Conservation (phyloP, 2,113 vertebrate genomes). For the Uria lomvia region DNA sequence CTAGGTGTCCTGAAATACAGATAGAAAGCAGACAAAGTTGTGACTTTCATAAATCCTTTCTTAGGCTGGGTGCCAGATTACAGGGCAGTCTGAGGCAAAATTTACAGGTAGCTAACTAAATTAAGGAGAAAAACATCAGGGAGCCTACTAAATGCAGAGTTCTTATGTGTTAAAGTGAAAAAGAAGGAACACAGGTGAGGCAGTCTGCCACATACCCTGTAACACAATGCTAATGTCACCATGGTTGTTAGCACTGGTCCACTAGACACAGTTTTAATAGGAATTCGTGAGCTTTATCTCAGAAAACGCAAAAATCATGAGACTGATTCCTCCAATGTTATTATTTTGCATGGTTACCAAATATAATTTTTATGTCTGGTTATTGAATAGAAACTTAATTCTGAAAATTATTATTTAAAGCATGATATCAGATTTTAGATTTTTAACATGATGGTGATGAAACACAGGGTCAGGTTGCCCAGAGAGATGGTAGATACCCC, state of each 20-base stretch:
- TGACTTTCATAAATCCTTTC: background rate
- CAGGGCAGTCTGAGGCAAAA: background rate
- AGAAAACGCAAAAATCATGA: background rate
- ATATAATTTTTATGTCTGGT: background rate
- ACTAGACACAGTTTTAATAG: background rate
- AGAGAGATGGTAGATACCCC: background rate
- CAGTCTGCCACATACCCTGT: background rate
- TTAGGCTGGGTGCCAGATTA: background rate
- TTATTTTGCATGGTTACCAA: background rate
- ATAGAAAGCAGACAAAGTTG: background rate
- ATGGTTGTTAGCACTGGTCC: background rate
- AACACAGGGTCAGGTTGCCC: background rate
- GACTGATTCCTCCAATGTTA: background rate
- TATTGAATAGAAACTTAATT: background rate
- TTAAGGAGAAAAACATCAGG: background rate
- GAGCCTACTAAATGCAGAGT: background rate
- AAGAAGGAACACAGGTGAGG: background rate
- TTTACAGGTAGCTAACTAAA: constrained; percentile 7
- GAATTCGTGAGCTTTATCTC: background rate
- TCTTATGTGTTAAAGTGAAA: background rate
- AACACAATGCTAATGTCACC: background rate
- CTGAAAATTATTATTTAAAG: background rate
- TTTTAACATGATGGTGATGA: background rate
- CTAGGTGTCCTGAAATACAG: background rate
- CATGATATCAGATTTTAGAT: background rate